Evolutionary conservation across 1,140 invertebrate species (phyloP).

Genomic region (Diorhabda elongata): DNA sequence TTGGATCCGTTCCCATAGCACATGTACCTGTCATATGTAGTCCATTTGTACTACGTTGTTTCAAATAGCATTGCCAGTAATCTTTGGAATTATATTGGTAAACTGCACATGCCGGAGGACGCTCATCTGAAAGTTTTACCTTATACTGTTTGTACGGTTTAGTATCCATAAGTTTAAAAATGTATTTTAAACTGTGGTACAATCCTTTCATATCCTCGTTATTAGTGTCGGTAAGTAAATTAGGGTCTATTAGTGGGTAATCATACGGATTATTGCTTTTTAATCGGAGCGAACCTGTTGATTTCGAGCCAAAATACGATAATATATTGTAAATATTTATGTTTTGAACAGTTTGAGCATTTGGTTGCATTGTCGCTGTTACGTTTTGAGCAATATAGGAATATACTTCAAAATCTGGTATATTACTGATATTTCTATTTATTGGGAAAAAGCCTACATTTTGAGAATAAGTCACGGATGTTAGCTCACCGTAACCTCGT

Average conservation of each 20-base stretch:
- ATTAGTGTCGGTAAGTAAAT: slow-evolving; percentile 51
- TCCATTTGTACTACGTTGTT: slow-evolving; percentile 57
- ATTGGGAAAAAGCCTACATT: slow-evolving; percentile 69
- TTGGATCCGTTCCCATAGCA: slow-evolving; percentile 63
- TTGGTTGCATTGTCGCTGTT: not conserved
- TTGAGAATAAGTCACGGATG: slow-evolving; percentile 67
- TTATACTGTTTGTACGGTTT: slow-evolving; percentile 37
- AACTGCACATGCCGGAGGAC: slow-evolving; percentile 24
- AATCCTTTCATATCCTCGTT: slow-evolving; percentile 30
- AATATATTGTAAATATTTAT: not conserved
- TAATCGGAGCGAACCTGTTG: slow-evolving; percentile 63
- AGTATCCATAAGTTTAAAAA: slow-evolving; percentile 23
- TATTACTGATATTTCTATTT: slow-evolving; percentile 70
- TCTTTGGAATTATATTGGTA: slow-evolving; percentile 51
- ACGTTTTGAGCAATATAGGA: not conserved
- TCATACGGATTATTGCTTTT: slow-evolving; percentile 54
- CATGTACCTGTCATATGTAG: slow-evolving; percentile 69
- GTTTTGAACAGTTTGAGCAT: not conserved
- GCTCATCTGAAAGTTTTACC: slow-evolving; percentile 45
- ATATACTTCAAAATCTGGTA: slow-evolving; percentile 67
- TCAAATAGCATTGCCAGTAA: slow-evolving; percentile 62
- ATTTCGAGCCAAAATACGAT: slow-evolving; percentile 55
- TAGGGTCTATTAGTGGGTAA: slow-evolving; percentile 63
- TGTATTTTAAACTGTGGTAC: slow-evolving; percentile 46
- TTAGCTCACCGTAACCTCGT: slow-evolving; percentile 67